Base-by-base conservation (phyloP, 2,888 invertebrate species). In the Trissolcus brochymenae region DNA sequence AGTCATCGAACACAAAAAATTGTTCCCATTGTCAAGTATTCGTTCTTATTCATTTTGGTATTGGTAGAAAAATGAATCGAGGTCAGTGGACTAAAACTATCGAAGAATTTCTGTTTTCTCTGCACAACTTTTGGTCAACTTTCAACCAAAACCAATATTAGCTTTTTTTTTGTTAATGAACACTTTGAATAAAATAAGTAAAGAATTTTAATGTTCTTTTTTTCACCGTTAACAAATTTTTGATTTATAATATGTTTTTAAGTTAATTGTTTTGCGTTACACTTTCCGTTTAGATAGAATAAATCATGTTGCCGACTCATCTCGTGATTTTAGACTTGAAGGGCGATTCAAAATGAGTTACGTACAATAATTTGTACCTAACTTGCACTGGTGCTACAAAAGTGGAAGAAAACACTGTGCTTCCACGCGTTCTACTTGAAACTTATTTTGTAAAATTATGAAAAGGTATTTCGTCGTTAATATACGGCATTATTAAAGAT, bases 371-470 rank as follows among this genome's bases (percentile, higher is more conserved):
- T 67, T 67, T 67, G 59, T 62, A 56, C 56, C 13, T 16, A 17
- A 50, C 66, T 54, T 49, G 21, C 40, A 55, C 29, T 46, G 25
- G 73, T 60, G 66, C 16, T 57, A 41, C 66, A 55, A 54, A 17
- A 49, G 51, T 61, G 53, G 19, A 66, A 66, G 66, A 73, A 61
- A 74, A 67, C 56, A 65, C 54, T 50, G 55, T 29, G n/a, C n/a
- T n/a, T n/a, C n/a, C n/a, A 4, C 21, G 55, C 59, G 49, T 71
- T 64, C 50, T 35, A 46, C 51, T 57, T n/a, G 41, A 1, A 19
- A 19, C 49, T 72, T 73, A 66, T 73, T 73, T 66, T 43, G 60
- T 73, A 66, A 29, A 73, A 66, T 66, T 73, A 66, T 59, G 55
- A 60, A 72, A 64, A 60, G 64, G 40, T 65, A 35, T 64, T 59